Evolutionary conservation across 2,113 vertebrate genomes (phyloP), one percentile per base, ranked within the genome.

Genomic region (Paradoxurus hermaphroditus): DNA sequence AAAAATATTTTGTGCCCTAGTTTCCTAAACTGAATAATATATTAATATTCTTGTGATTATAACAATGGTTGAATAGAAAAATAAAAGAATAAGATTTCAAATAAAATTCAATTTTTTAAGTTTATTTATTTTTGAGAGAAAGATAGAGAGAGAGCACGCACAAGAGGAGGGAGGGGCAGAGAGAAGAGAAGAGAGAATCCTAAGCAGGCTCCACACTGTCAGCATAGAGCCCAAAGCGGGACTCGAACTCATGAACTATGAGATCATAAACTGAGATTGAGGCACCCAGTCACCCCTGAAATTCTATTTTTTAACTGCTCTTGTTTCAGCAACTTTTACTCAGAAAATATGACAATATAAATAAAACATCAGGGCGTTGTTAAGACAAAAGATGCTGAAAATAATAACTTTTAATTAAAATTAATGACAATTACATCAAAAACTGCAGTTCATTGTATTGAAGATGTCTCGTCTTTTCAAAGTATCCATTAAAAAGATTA

Each of bases 371-470:
- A 79, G 1, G 4, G 0, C 0, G 59, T 63, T 78, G 4, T 95
- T 68, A 31, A 8, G 15, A 86, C 31, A 59, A 53, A 90, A 63
- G 1, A 18, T 1, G 23, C 6, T 27, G 3, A 49, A 73, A 67
- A 56, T 96, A 72, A 84, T 79, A 23, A 4, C 4, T 73, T 92
- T 75, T 19, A 86, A 72, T 82, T 90, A 29, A 93, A 97, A 77
- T 83, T 25, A 94, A 75, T 67, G 51, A 70, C 65, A 97, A 84
- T 73, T 79, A 44, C 1, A 87, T 73, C n/a, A 91, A 92, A 92
- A 9, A 19, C 36, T 68, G 5, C 12, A 84, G 59, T 78, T 67
- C 3, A 51, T 70, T 95, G 4, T 70, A 51, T 18, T 63, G 4
- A 83, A 34, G 1, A 21, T 65, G 18, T 70, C 7, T 73, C 73